Evolutionary conservation across 2,113 vertebrate species (phyloP).

Genomic region (Notothenia rossii): DNA sequence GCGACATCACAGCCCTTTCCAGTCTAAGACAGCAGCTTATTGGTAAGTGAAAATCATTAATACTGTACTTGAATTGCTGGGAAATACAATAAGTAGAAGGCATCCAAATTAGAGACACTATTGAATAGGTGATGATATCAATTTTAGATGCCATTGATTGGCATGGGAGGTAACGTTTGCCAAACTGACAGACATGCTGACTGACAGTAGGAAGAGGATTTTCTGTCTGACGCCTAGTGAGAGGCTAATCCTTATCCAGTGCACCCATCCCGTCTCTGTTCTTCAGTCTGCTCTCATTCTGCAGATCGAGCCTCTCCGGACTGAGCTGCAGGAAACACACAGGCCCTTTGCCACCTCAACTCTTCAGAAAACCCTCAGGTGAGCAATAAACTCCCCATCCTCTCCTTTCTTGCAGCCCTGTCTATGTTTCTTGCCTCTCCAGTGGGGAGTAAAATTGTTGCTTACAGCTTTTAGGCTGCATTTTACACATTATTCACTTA

Average conservation of each 20-base stretch:
- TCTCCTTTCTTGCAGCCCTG: neutral
- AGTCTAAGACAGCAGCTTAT: neutral
- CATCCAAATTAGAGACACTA: no score
- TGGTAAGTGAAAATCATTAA: neutral
- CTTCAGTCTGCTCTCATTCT: slow-evolving; percentile 51
- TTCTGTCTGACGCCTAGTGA: slow-evolving; percentile 57
- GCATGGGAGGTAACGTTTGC: no score
- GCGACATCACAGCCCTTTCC: neutral
- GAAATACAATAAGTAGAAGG: neutral
- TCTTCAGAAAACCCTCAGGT: slow-evolving; percentile 53
- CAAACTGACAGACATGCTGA: slow-evolving; percentile 55
- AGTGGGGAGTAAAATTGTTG: neutral
- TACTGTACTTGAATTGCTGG: neutral
- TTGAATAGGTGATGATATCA: no score
- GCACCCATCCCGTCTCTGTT: slow-evolving; percentile 47
- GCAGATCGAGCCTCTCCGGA: slow-evolving; percentile 50
- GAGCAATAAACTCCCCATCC: slow-evolving; percentile 27
- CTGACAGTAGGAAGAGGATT: slow-evolving; percentile 76
- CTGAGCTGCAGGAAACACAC: slow-evolving; percentile 45
- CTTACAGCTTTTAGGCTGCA: neutral
- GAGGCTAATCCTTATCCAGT: slow-evolving; percentile 67
- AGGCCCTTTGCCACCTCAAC: slow-evolving; percentile 15
- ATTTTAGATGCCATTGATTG: neutral
- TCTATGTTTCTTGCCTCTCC: neutral
- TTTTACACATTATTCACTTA: neutral